Base-by-base conservation (phyloP, 1,140 invertebrate species). In the Steinernema feltiae region DNA sequence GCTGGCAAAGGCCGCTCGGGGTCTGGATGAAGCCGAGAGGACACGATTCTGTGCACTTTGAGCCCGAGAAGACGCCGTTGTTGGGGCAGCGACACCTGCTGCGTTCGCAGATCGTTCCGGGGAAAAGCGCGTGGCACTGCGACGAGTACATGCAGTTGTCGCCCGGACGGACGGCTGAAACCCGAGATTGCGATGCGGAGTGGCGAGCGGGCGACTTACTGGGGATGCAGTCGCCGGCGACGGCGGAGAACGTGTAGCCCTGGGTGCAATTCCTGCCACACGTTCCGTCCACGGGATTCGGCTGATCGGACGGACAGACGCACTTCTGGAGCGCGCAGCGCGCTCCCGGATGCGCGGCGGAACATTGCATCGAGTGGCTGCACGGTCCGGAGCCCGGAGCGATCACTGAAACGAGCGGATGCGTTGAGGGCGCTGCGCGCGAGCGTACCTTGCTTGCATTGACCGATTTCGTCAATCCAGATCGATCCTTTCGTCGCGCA, bases 371-470 rank as follows among this genome's bases (percentile, higher is more conserved):
- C 2, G 78, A 82, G 63, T 85, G 85, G 24, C 76, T 76, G 35
- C 84, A 85, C 21, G 79, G 75, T 29, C 78, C 74, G 7, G 84
- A 74, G 17, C 84, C 84, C 15, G 84, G 84, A 15, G 77, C 69
- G 29, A 85, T 77, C 0, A 85, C 84, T 86, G 72, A 70, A 85
- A 79, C 27, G 41, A 12, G 17, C 29, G n/a, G 29, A 73, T 29
- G 1, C 30, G 17, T n/a, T 71, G 48, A 7, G 15, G 21, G 24
- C 30, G n/a, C 17, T 12, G 27, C 70, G 21, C n/a, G n/a, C n/a
- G n/a, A n/a, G n/a, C n/a, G n/a, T 31, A 84, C 83, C 85, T 77
- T 83, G 74, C 63, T 83, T 81, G 53, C 84, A 86, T 74, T 85
- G 83, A 21, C 85, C 84, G 48, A 85, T 73, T 74, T 86, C 84